These are phyloP conservation scores for Drosophila orosa DNA, from an alignment of 1,140 invertebrate species.

Conservation along the genomic window DNA sequence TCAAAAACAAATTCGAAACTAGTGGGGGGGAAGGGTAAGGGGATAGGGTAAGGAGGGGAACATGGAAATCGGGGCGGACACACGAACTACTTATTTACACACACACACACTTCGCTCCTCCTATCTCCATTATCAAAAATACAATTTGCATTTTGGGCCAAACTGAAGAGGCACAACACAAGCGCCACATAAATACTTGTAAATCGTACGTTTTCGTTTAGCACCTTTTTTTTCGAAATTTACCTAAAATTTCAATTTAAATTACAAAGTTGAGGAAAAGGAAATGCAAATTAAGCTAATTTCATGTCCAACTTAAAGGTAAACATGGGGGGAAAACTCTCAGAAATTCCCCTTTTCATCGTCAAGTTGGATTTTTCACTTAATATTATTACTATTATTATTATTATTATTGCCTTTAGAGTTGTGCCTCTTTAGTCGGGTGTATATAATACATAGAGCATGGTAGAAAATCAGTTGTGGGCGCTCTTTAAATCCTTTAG, in stretches of 20 bases:
- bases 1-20: constrained; percentile 37
- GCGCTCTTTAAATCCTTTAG: background rate
- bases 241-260: background rate
- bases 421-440: constrained; percentile 26
- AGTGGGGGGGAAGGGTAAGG: background rate
- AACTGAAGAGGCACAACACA: constrained; percentile 13
- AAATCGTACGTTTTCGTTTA: constrained; percentile 1
- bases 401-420: background rate
- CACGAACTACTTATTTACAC: constrained; percentile 42
- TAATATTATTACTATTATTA: background rate
- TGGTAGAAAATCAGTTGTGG: background rate
- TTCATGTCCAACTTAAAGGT: background rate
- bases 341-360: background rate
- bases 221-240: constrained; percentile 5
- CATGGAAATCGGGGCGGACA: constrained; percentile 21
- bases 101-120: background rate
- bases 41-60: background rate
- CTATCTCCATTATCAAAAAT: constrained; percentile 14
- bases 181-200: background rate
- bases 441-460: constrained; percentile 10
- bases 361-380: background rate
- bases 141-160: constrained; percentile 28
- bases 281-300: background rate
- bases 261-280: background rate
- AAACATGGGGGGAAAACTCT: background rate